These are phyloP conservation scores for Rhabdophis nuchalis DNA, from an alignment of 2,797 vertebrate species.

Conservation along the genomic window DNA sequence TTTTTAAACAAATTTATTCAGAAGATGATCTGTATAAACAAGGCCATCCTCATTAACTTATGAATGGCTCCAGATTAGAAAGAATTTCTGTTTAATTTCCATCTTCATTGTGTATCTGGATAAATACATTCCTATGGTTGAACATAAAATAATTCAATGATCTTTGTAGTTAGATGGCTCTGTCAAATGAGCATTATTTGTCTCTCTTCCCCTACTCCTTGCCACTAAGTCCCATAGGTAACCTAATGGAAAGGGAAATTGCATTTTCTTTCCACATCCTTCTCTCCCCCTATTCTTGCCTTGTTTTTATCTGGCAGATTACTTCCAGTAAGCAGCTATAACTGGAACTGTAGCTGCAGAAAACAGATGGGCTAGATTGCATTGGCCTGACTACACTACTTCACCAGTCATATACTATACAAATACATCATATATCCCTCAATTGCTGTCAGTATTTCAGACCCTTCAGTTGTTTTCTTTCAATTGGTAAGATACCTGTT, in stretches of 20 bases:
- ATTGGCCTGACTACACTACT: neutral
- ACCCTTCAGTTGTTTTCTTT: slow-evolving; percentile 6
- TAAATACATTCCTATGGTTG: neutral
- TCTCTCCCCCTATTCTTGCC: neutral
- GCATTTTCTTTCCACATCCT: neutral
- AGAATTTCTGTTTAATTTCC: neutral
- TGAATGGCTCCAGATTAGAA: neutral
- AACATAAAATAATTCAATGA: neutral
- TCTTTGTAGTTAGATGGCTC: neutral
- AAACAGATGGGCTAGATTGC: neutral
- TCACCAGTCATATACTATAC: neutral
- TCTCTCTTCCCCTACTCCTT: neutral
- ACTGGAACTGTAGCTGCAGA: neutral
- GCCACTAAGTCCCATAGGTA: neutral
- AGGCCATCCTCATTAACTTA: neutral
- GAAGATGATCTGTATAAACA: neutral
- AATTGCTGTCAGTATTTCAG: neutral
- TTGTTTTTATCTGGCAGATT: neutral
- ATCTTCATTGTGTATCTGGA: neutral
- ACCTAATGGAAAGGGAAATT: neutral
- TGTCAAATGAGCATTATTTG: neutral
- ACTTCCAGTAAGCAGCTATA: neutral
- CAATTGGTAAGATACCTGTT: slow-evolving; percentile 33
- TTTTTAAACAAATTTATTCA: neutral
- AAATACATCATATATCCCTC: neutral